Conservation (phyloP, 2,888 invertebrate genomes). For the Stenoptilia bipunctidactyla region DNA sequence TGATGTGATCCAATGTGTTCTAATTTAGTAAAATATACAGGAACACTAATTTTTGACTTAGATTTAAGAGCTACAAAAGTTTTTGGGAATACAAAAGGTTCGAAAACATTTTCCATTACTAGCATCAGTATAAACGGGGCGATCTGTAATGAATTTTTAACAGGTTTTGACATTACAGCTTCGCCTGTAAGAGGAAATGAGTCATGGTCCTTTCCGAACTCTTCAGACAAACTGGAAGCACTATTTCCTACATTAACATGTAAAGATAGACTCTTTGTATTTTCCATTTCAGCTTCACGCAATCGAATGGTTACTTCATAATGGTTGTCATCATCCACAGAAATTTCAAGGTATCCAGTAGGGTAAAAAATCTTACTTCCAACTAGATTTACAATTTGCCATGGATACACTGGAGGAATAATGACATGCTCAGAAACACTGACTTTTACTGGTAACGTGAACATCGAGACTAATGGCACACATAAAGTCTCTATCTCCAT, state of each 20-base stretch:
- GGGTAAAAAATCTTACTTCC: not conserved
- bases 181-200: too few relatives aligned
- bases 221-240: too few relatives aligned
- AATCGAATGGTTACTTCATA: slow-evolving; percentile 38
- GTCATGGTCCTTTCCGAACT: too few relatives aligned
- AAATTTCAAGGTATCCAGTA: slow-evolving; percentile 23
- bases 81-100: slow-evolving; percentile 35
- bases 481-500: slow-evolving; percentile 26
- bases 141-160: too few relatives aligned
- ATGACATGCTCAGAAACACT: slow-evolving; percentile 27
- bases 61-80: slow-evolving; percentile 31
- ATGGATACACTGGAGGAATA: slow-evolving; percentile 37
- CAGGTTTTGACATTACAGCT: too few relatives aligned
- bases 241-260: too few relatives aligned
- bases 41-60: slow-evolving; percentile 22
- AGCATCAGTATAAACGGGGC: slow-evolving; percentile 21
- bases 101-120: slow-evolving; percentile 30
- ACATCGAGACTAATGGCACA: slow-evolving; percentile 31
- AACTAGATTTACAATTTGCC: slow-evolving; percentile 29
- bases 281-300: slow-evolving; percentile 11
- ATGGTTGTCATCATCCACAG: slow-evolving; percentile 22
- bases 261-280: too few relatives aligned
- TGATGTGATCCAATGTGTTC: slow-evolving; percentile 46
- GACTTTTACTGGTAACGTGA: slow-evolving; percentile 20
- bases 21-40: slow-evolving; percentile 36